phyloP scores from a whole-genome alignment of 2,888 invertebrate species.

The Galeopsomyia nigrocyanea region DNA sequence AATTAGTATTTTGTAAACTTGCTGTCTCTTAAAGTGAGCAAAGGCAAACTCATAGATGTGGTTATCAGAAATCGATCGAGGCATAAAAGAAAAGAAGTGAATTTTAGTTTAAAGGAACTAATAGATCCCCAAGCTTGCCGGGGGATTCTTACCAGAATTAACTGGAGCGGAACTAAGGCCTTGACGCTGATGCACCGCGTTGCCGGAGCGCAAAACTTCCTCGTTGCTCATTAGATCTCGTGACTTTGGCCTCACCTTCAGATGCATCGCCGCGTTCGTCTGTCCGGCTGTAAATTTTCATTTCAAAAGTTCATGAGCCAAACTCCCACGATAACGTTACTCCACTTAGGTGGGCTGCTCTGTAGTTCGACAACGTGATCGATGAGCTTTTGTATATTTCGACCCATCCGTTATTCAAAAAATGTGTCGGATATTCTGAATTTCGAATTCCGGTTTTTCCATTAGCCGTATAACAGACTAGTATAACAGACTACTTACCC shows the following conservation, averaged over 20 bases:
- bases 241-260: constrained; percentile 85
- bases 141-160: constrained; percentile 69
- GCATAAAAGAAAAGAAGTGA: constrained; percentile 5
- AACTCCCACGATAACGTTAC: constrained; percentile 1
- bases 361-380: background rate
- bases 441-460: no score
- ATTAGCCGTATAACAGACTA: no score
- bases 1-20: no score
- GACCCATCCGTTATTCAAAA: background rate
- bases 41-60: no score
- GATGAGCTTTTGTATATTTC: constrained; percentile 9
- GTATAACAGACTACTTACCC: constrained; percentile 71
- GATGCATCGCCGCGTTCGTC: constrained; percentile 83
- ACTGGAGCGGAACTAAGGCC: constrained; percentile 67
- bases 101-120: no score
- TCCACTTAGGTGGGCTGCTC: background rate
- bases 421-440: no score
- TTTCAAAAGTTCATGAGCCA: constrained; percentile 33
- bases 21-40: no score
- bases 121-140: background rate
- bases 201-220: constrained; percentile 73
- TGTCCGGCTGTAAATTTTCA: constrained; percentile 74
- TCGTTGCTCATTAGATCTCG: constrained; percentile 85
- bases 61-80: background rate
- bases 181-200: constrained; percentile 65